Conservation (phyloP, 1,140 invertebrate species). For the Ceratosolen fusciceps region DNA sequence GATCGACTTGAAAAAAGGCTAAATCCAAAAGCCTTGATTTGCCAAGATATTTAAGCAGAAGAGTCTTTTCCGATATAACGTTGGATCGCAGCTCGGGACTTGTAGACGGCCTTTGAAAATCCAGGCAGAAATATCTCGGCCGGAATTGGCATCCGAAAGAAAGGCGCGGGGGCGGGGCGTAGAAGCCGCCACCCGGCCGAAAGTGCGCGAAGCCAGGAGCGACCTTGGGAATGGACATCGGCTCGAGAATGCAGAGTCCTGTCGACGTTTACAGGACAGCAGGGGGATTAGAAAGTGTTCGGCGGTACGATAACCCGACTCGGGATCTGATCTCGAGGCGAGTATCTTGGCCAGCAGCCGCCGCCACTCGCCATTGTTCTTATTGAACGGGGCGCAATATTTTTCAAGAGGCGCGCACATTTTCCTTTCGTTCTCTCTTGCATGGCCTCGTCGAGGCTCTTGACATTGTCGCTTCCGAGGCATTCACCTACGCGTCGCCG, state of each 20-base stretch:
- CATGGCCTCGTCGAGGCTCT: background rate
- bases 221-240: slow-evolving; percentile 30
- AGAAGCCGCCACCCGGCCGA: background rate
- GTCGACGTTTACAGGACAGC: background rate
- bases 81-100: too few species aligned
- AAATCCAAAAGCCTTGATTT: too few species aligned
- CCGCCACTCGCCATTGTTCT: background rate
- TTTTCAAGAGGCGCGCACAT: background rate
- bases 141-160: background rate
- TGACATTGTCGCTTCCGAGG: background rate
- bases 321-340: background rate
- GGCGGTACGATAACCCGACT: background rate
- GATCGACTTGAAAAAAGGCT: too few species aligned
- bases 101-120: too few species aligned
- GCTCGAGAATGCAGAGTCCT: background rate
- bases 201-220: too few species aligned
- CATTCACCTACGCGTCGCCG: background rate
- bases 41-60: too few species aligned
- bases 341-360: background rate
- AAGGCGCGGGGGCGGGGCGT: too few species aligned
- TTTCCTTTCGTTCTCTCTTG: background rate
- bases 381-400: background rate
- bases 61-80: too few species aligned
- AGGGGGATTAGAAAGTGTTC: slow-evolving; percentile 24
- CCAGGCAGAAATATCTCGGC: background rate